Evolutionary conservation across 2,113 vertebrate genomes (phyloP).

Genomic region (Pelecanoides urinatrix): DNA sequence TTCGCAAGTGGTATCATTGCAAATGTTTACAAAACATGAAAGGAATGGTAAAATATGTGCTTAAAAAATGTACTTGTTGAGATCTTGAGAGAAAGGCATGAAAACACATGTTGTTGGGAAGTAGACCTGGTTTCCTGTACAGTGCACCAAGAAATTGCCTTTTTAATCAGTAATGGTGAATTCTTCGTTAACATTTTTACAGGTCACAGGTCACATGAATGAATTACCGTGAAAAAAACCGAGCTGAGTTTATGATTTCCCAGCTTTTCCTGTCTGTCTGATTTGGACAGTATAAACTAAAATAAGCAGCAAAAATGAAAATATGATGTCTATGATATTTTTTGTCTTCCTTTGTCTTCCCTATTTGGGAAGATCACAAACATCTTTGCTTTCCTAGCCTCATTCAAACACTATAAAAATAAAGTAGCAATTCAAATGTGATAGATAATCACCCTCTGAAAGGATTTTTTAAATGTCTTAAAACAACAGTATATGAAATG

Average conservation of each 20-base stretch:
- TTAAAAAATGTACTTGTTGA: constrained; percentile 27
- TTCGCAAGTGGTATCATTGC: constrained; percentile 39
- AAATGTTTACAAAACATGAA: constrained; percentile 61
- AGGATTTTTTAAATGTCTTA: neutral
- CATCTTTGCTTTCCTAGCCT: neutral
- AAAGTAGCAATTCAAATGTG: neutral
- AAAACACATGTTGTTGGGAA: neutral
- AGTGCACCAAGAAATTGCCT: neutral
- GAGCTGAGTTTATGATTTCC: neutral
- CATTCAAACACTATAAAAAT: neutral
- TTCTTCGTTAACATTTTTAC: neutral
- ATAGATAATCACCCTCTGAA: neutral
- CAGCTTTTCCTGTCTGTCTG: neutral
- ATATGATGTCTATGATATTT: neutral
- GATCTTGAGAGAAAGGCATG: neutral
- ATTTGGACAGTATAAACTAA: neutral
- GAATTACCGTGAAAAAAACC: neutral
- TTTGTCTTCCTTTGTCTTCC: neutral
- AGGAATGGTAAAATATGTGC: constrained; percentile 59
- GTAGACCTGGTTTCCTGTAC: neutral
- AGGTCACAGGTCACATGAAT: neutral
- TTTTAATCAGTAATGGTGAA: neutral
- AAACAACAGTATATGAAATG: neutral
- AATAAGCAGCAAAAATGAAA: neutral
- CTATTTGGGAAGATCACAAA: neutral